Conservation (phyloP, 2,797 vertebrate species). For the Tapirus indicus region DNA sequence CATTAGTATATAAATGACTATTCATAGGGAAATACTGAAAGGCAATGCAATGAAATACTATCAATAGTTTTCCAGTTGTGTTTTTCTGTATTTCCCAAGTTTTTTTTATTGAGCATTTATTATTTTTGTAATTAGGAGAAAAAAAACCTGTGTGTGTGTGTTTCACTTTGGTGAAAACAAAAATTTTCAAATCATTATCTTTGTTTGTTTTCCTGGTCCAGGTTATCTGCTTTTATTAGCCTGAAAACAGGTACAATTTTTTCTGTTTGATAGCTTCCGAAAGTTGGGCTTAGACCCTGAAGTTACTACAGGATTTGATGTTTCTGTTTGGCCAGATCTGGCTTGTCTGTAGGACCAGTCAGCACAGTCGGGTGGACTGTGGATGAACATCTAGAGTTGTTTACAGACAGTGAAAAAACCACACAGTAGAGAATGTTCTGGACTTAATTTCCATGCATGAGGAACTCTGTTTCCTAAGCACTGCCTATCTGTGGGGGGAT, state of each 20-base stretch:
- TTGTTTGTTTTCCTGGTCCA: conserved; percentile 33
- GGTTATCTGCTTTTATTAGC: conserved; percentile 14
- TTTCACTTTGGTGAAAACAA: conserved; percentile 21
- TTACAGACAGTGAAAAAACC: conserved; percentile 17
- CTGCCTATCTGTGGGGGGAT: background rate
- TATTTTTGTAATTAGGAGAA: conserved; percentile 1
- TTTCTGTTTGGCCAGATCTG: background rate
- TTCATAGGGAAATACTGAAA: conserved; percentile 21
- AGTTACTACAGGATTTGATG: background rate
- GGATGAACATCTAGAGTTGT: conserved; percentile 15
- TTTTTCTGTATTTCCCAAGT: conserved; percentile 11
- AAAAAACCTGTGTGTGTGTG: background rate
- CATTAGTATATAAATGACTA: background rate
- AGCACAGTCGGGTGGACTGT: background rate
- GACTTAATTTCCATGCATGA: background rate
- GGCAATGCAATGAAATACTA: background rate
- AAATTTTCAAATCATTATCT: conserved; percentile 18
- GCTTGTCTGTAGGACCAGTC: background rate
- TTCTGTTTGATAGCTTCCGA: background rate
- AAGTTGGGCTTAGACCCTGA: background rate
- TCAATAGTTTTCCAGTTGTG: background rate
- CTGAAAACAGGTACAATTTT: background rate
- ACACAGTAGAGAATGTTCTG: conserved; percentile 48
- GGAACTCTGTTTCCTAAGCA: background rate
- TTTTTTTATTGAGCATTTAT: conserved; percentile 37